Evolutionary conservation across 1,140 invertebrate genomes (phyloP).

Genomic region (Phenacoccus solenopsis): DNA sequence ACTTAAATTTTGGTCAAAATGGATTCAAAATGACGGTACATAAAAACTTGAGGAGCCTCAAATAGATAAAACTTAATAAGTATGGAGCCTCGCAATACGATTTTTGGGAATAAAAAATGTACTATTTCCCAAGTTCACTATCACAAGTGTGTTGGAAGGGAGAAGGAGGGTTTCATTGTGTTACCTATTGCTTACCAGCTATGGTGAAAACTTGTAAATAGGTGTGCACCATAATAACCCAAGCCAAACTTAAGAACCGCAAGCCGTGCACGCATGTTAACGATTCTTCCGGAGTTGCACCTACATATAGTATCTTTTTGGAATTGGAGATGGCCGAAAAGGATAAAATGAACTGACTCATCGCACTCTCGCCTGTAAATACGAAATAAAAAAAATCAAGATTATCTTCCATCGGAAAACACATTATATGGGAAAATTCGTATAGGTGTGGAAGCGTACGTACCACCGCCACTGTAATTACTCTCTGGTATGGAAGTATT

Average conservation of each 20-base stretch:
- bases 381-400: background rate
- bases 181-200: constrained; percentile 57
- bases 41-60: no score
- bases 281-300: constrained; percentile 43
- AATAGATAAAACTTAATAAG: no score
- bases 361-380: background rate
- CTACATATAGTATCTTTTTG: constrained; percentile 44
- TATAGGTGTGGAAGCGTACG: background rate
- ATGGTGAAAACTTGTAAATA: constrained; percentile 67
- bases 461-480: background rate
- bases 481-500: background rate
- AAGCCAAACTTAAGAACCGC: constrained; percentile 67
- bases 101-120: no score
- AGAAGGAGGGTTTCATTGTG: no score
- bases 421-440: background rate
- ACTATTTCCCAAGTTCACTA: no score
- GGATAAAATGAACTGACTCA: constrained; percentile 40
- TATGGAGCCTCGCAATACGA: no score
- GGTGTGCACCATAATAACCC: constrained; percentile 89
- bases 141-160: no score
- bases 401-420: no score
- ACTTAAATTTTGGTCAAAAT: no score
- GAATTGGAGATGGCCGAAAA: constrained; percentile 49
- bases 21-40: no score
- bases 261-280: constrained; percentile 69